phyloP scores from a whole-genome alignment of 2,888 invertebrate genomes.

The Adelognathus sp. region DNA sequence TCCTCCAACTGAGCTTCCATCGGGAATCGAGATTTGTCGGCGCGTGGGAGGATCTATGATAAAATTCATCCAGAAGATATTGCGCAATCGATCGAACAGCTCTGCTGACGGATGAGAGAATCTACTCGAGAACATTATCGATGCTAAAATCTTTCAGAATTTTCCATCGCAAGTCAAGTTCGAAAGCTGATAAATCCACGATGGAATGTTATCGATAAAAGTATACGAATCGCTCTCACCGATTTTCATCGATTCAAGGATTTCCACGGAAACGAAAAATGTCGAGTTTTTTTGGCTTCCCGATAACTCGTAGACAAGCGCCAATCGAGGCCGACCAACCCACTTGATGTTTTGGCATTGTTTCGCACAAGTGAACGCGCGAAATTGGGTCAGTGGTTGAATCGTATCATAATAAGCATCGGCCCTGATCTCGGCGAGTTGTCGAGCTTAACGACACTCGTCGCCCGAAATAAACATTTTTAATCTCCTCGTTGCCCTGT shows the following conservation, averaged over 20 bases:
- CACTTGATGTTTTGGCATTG: slow-evolving; percentile 32
- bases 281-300: not conserved
- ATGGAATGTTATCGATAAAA: too few species aligned
- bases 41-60: not conserved
- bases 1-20: slow-evolving; percentile 1
- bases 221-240: too few species aligned
- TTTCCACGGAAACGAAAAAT: not conserved
- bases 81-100: too few species aligned
- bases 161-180: too few species aligned
- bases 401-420: slow-evolving; percentile 32
- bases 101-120: too few species aligned
- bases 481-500: slow-evolving; percentile 3
- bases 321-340: not conserved
- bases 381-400: slow-evolving; percentile 45
- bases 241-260: not conserved
- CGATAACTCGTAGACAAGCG: not conserved
- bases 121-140: too few species aligned
- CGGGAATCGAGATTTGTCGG: not conserved
- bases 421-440: slow-evolving; percentile 34
- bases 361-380: slow-evolving; percentile 25
- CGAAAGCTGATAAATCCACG: too few species aligned
- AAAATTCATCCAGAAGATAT: not conserved
- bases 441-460: not conserved
- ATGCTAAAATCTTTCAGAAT: too few species aligned
- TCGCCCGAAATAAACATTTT: slow-evolving; percentile 31